Percentiles rank a stretch among this genome's conserved stretches.
Conservation (phyloP, 2,888 invertebrate genomes). For the Bibio marci region DNA sequence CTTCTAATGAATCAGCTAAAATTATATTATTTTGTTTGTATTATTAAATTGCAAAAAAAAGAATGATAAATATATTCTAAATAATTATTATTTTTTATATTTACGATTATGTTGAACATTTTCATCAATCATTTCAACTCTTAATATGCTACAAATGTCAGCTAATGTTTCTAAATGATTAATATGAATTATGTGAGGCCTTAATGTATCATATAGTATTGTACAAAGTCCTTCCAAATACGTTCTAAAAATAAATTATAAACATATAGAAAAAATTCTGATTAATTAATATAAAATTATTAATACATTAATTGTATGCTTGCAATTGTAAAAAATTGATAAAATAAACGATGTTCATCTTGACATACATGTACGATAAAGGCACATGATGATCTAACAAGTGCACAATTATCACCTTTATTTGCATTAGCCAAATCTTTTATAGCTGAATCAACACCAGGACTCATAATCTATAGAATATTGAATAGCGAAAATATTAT, state of each 20-base stretch:
- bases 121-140: constrained; percentile 82
- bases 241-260: constrained; percentile 30
- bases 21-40: constrained; percentile 8
- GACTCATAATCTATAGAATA: constrained; percentile 39
- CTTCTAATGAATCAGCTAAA: constrained; percentile 46
- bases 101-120: constrained; percentile 70
- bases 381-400: constrained; percentile 74
- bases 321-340: constrained; percentile 67
- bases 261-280: neutral
- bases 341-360: constrained; percentile 83
- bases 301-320: constrained; percentile 44
- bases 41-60: neutral
- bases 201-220: constrained; percentile 75
- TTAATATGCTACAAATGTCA: constrained; percentile 85
- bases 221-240: constrained; percentile 76
- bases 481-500: no score
- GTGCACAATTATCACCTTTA: constrained; percentile 61
- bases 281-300: constrained; percentile 15
- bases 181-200: constrained; percentile 89
- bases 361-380: constrained; percentile 85
- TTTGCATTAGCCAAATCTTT: constrained; percentile 42
- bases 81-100: constrained; percentile 17
- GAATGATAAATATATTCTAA: neutral
- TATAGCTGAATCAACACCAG: constrained; percentile 53
- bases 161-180: constrained; percentile 95